phyloP scores from a whole-genome alignment of 2,113 vertebrate genomes.

The Terrapene triunguis region DNA sequence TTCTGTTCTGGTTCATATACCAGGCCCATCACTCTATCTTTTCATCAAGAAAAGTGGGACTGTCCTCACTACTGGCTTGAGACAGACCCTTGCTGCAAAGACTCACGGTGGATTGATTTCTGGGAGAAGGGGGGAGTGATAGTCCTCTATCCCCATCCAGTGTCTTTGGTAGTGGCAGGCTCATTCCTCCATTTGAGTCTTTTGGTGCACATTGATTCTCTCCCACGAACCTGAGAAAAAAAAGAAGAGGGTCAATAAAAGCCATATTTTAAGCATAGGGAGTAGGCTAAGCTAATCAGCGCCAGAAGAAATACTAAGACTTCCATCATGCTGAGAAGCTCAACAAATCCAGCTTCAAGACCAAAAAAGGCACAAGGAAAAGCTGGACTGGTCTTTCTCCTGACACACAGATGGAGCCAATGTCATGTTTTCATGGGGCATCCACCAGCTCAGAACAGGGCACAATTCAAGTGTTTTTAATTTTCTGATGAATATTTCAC shows the following conservation, averaged over 20 bases:
- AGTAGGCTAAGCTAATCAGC: not conserved
- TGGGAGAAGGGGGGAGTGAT: not conserved
- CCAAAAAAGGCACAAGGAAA: not conserved
- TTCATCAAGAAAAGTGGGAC: not conserved
- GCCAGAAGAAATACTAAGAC: not conserved
- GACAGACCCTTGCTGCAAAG: not conserved
- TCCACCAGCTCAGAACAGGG: not conserved
- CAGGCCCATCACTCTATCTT: not conserved
- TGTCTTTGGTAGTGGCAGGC: not conserved
- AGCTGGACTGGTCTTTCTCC: not conserved
- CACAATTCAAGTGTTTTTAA: not conserved
- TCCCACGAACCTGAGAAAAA: not conserved
- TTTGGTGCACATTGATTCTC: not conserved
- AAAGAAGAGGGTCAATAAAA: not conserved
- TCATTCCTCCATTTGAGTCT: not conserved
- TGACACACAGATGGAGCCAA: not conserved
- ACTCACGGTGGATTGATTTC: not conserved
- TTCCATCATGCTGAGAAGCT: not conserved
- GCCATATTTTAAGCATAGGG: not conserved
- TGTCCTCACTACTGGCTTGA: not conserved
- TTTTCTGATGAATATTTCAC: not conserved
- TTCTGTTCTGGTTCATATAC: fast-evolving
- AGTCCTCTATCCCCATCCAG: not conserved
- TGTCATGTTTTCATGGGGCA: not conserved
- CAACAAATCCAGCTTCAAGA: not conserved